Evolutionary conservation across 2,888 invertebrate genomes (phyloP).

Genomic region (Malthinus seriepunctatus): DNA sequence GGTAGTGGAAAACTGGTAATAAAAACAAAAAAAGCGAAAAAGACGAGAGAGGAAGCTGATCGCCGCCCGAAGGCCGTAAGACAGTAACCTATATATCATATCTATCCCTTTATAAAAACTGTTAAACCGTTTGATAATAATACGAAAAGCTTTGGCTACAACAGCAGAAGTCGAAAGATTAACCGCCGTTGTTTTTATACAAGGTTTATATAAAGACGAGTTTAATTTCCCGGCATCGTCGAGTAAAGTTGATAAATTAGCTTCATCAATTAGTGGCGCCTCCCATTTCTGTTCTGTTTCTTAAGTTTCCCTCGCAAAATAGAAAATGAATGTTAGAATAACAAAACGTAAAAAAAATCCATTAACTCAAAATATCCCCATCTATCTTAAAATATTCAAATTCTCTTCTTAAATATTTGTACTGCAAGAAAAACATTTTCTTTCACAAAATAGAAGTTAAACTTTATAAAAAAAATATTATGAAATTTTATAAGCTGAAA

Average conservation of each 20-base stretch:
- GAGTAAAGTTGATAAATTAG: constrained; percentile 40
- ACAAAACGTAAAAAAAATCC: constrained; percentile 22
- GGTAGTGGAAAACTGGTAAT: too few relatives aligned
- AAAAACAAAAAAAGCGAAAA: too few relatives aligned
- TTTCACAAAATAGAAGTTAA: constrained; percentile 1
- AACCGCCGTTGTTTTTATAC: constrained; percentile 33
- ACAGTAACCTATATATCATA: constrained; percentile 26
- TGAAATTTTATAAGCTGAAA: too few relatives aligned
- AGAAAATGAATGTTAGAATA: constrained; percentile 26
- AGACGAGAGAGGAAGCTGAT: too few relatives aligned
- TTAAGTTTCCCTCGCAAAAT: constrained; percentile 30
- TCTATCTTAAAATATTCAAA: constrained; percentile 15
- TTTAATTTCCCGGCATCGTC: constrained; percentile 39
- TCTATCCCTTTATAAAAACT: constrained; percentile 24
- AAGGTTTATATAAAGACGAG: constrained; percentile 34
- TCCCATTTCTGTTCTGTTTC: constrained; percentile 33
- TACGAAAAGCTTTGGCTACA: constrained; percentile 30
- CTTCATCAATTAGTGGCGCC: constrained; percentile 40
- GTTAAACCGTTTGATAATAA: constrained; percentile 28
- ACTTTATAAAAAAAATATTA: background rate
- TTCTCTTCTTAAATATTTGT: constrained; percentile 20
- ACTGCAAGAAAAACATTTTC: constrained; percentile 12
- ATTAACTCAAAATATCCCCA: constrained; percentile 23
- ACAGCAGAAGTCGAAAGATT: constrained; percentile 34
- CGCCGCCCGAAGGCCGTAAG: constrained; percentile 10